Evolutionary conservation across 30 jellyfish, hydroid and myxozoan species (phyloP).

Genomic region (Chironex yamaguchii): DNA sequence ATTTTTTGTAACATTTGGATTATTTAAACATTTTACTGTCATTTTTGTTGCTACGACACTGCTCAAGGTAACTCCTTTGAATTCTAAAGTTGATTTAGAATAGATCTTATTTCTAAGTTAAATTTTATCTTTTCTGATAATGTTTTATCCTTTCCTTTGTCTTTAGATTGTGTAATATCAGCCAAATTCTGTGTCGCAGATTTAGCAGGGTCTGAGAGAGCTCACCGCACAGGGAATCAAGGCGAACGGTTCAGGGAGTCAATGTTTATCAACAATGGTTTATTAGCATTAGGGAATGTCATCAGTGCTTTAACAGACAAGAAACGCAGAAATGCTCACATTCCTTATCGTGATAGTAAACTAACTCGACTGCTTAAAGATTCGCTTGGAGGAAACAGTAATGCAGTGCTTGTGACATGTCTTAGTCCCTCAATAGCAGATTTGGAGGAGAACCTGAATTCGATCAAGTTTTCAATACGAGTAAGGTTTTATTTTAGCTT

Average conservation of each 20-base stretch:
- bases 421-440: constrained; percentile 83
- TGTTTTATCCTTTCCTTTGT: neutral
- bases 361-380: constrained; percentile 92
- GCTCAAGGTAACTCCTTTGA: no score
- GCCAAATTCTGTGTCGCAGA: constrained; percentile 91
- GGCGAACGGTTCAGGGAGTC: constrained; percentile 97
- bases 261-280: constrained; percentile 89
- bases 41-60: no score
- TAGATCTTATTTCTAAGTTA: no score
- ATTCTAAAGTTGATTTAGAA: no score
- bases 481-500: constrained; percentile 76
- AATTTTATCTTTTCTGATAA: no score
- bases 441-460: constrained; percentile 84
- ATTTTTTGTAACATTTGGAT: no score
- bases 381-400: constrained; percentile 98
- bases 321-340: constrained; percentile 79
- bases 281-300: constrained; percentile 96
- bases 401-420: constrained; percentile 88
- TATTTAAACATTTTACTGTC: no score
- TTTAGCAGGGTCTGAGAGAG: constrained; percentile 98
- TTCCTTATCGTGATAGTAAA: constrained; percentile 96
- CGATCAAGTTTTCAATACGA: constrained; percentile 87
- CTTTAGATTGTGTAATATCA: constrained; percentile 40
- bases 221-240: constrained; percentile 94
- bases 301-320: constrained; percentile 91